Conservation (phyloP, 2,113 vertebrate genomes). For the mouse (Mus musculus) region GRCm39 chr3:100481001-100481500, state of each 20-base stretch:
- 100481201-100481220: neutral
- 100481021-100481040: constrained; percentile 30
- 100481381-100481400: neutral
- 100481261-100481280: neutral
- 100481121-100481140: neutral
- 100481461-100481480: neutral
- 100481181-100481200: neutral
- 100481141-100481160: too few species aligned
- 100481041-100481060: neutral
- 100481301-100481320: constrained; percentile 14
- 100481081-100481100: neutral
- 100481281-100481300: neutral
- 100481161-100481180: neutral
- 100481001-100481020: constrained; percentile 33
- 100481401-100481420: neutral
- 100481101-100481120: neutral
- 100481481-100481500: neutral
- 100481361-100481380: constrained; percentile 39
- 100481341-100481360: neutral
- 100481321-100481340: neutral
- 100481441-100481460: neutral
- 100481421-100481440: neutral
- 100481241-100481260: neutral
- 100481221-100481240: neutral
- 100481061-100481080: neutral